These are phyloP conservation scores for Coryphaenoides rupestris DNA, from an alignment of 2,113 vertebrate species.

Conservation along the genomic window DNA sequence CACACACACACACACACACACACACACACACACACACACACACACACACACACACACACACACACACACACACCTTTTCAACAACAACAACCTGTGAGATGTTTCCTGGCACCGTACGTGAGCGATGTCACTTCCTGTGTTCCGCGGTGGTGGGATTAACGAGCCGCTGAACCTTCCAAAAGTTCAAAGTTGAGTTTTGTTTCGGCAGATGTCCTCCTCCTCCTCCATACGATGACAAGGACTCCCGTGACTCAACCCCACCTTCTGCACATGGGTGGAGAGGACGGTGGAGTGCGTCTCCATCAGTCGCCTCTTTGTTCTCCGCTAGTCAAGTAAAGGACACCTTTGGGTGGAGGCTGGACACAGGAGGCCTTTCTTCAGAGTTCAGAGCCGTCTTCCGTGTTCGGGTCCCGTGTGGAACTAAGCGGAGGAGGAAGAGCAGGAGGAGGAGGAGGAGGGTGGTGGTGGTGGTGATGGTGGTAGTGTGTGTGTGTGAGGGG, in stretches of 20 bases:
- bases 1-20: slow-evolving; percentile 1
- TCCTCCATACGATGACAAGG: neutral
- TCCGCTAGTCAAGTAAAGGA: slow-evolving; percentile 36
- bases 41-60: neutral
- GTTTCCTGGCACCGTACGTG: no score
- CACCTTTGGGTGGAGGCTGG: slow-evolving; percentile 45
- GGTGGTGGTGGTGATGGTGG: neutral
- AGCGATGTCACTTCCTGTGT: slow-evolving; percentile 2
- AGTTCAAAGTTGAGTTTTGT: slow-evolving; percentile 28
- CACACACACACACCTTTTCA: no score
- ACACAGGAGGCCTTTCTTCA: slow-evolving; percentile 61
- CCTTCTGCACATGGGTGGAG: neutral
- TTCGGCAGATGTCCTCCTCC: slow-evolving; percentile 29
- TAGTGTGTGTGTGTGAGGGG: slow-evolving; percentile 30
- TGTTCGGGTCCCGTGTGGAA: slow-evolving; percentile 44
- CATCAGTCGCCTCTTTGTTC: slow-evolving; percentile 59
- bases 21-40: neutral
- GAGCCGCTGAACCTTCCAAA: slow-evolving; percentile 12
- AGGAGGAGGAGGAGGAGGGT: no score
- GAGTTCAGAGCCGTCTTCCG: slow-evolving; percentile 28
- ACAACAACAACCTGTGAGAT: no score
- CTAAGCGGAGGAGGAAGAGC: neutral
- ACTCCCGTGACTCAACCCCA: slow-evolving; percentile 34
- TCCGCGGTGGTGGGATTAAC: slow-evolving; percentile 24
- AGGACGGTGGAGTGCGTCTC: slow-evolving; percentile 27